phyloP scores from a whole-genome alignment of 2,888 invertebrate genomes.

The Sisyra terminalis region DNA sequence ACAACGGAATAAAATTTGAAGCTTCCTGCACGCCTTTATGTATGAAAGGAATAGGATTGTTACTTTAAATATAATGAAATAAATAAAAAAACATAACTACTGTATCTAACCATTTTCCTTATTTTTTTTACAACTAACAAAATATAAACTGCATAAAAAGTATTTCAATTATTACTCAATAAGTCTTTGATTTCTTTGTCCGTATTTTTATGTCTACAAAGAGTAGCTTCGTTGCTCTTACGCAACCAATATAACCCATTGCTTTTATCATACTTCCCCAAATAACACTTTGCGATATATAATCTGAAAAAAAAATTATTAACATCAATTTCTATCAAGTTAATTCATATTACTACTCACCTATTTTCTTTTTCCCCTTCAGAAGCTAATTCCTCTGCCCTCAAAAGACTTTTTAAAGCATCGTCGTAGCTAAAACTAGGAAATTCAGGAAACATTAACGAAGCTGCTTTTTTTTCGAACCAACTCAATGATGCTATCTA shows the following conservation, averaged over 20 bases:
- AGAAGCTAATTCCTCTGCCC: conserved; percentile 32
- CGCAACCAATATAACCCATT: too few species aligned
- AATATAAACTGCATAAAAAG: too few species aligned
- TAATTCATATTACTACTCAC: conserved; percentile 3
- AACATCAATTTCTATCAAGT: not conserved
- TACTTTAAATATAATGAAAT: too few species aligned
- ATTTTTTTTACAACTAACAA: too few species aligned
- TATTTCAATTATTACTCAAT: conserved; percentile 20
- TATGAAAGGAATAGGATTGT: too few species aligned
- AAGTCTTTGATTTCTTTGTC: conserved; percentile 20
- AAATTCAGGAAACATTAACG: conserved; percentile 43
- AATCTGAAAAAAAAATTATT: conserved; percentile 16
- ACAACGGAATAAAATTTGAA: too few species aligned
- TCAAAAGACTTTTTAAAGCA: conserved; percentile 35
- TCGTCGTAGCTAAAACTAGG: conserved; percentile 43
- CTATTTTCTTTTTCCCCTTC: conserved; percentile 40
- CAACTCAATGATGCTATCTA: conserved; percentile 34
- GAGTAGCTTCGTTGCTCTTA: too few species aligned
- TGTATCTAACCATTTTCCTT: too few species aligned
- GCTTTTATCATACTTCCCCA: conserved; percentile 18
- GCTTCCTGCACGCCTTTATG: too few species aligned
- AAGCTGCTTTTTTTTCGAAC: conserved; percentile 47
- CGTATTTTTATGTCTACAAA: conserved; percentile 15
- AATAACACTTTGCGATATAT: conserved; percentile 37
- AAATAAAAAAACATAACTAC: too few species aligned